phyloP scores from a whole-genome alignment of 2,797 vertebrate genomes.

The Melanotaenia maccullochi region DNA sequence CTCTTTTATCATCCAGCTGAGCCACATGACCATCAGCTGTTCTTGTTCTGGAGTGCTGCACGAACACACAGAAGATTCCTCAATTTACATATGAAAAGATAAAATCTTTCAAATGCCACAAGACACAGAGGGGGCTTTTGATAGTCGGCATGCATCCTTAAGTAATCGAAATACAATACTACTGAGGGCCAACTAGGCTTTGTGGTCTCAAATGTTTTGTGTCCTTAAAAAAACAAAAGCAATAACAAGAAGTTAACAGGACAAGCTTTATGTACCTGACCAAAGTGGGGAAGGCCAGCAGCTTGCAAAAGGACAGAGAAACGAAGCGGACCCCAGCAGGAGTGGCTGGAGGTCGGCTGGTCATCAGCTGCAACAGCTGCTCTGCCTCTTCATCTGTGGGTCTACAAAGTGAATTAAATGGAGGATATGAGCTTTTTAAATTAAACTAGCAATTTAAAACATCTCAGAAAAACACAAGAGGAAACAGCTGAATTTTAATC shows the following conservation, averaged over 20 bases:
- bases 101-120: constrained; percentile 16
- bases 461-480: neutral
- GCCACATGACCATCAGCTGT: constrained; percentile 98
- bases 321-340: constrained; percentile 97
- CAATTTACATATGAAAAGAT: constrained; percentile 7
- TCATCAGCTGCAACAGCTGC: constrained; percentile 96
- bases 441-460: neutral
- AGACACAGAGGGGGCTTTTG: constrained; percentile 15
- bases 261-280: constrained; percentile 86
- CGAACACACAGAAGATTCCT: constrained; percentile 15
- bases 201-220: constrained; percentile 5
- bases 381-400: constrained; percentile 98
- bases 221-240: constrained; percentile 29
- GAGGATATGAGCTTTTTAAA: neutral
- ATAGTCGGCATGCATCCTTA: constrained; percentile 8
- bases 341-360: constrained; percentile 95
- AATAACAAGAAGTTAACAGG: constrained; percentile 8
- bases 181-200: neutral
- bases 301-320: constrained; percentile 96
- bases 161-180: constrained; percentile 16
- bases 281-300: constrained; percentile 94
- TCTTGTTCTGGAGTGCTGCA: constrained; percentile 96
- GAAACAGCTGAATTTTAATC: neutral
- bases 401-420: constrained; percentile 66
- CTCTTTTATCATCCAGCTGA: constrained; percentile 99